Evolutionary conservation across 2,797 vertebrate genomes (phyloP), one percentile per base, ranked within the genome.

Genomic region (Octomys mimax): DNA sequence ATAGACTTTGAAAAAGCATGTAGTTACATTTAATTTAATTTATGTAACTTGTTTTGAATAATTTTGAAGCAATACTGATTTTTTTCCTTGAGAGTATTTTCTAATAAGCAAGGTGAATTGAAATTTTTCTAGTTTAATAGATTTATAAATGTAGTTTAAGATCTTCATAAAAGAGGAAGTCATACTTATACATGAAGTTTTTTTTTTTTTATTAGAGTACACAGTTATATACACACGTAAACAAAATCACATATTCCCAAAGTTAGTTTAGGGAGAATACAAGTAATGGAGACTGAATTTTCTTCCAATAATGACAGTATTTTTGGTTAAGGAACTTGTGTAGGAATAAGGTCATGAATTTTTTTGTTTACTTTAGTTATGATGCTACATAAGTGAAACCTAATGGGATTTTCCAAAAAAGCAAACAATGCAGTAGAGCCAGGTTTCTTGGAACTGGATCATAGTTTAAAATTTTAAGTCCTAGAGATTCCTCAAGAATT

Each of bases 51-150:
- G 5, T 94, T 42, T 62, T 86, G 80, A 89, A 81, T 11, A 59
- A 21, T 86, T 91, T 85, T 89, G 77, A 80, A 85, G n/a, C 36
- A 86, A n/a, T 86, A 83, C 19, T 87, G 66, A 73, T 49, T 86
- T 95, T 83, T 83, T 89, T 59, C 18, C 92, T 11, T 93, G 13
- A 79, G 42, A 68, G 52, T 94, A 66, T 86, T 94, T 94, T 95
- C 61, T 87, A 39, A 71, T 68, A 54, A 73, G 39, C 46, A 57
- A 77, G 22, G 57, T 89, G 7, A 86, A 61, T 70, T 85, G 68
- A 89, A 6, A 70, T 21, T 88, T 94, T 81, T 66, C 49, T 92
- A 57, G 57, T 64, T 91, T 61, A 78, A 52, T 85, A 81, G 75
- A 70, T 84, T 21, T 81, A 24, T 85, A 88, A 77, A 33, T 66